Conservation (phyloP, 1,140 invertebrate species). For the Pogonus chalceus region DNA sequence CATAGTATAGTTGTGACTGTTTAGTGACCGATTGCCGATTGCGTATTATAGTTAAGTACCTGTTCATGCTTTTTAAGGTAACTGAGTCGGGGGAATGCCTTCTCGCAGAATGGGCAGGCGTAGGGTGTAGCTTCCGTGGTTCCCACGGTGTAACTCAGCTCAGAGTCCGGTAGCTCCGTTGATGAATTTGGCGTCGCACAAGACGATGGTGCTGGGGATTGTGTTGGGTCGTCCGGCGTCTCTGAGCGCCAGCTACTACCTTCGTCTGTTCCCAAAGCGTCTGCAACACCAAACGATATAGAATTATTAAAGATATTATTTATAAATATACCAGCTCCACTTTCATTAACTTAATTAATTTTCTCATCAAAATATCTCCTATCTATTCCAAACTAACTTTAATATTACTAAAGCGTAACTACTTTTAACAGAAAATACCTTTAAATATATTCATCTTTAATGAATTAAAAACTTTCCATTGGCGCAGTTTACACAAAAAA, state of each 20-base stretch:
- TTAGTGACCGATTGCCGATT: background rate
- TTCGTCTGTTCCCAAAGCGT: conserved; percentile 53
- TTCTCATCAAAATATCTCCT: no score
- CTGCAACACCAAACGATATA: conserved; percentile 39
- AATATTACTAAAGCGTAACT: no score
- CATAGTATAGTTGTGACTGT: no score
- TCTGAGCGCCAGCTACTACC: conserved; percentile 53
- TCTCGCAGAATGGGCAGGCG: conserved; percentile 80
- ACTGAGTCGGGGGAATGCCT: conserved; percentile 75
- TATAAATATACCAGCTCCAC: no score
- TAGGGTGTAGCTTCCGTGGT: conserved; percentile 68
- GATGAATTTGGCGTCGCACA: conserved; percentile 46
- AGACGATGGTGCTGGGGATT: conserved; percentile 45
- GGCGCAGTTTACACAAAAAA: no score
- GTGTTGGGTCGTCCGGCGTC: conserved; percentile 44
- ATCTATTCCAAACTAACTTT: no score
- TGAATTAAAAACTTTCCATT: no score
- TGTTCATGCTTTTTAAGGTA: conserved; percentile 89
- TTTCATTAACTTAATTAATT: no score
- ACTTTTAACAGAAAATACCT: no score
- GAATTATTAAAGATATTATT: no score
- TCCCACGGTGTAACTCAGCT: conserved; percentile 53
- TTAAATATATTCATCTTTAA: no score
- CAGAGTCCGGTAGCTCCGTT: conserved; percentile 42
- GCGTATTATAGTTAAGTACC: conserved; percentile 42